A percentile compares a stretch with the other conserved stretches of the same genome.
These are phyloP conservation scores for Alentia gelatinosa DNA, from an alignment of 2,888 invertebrate genomes.

Conservation along the genomic window DNA sequence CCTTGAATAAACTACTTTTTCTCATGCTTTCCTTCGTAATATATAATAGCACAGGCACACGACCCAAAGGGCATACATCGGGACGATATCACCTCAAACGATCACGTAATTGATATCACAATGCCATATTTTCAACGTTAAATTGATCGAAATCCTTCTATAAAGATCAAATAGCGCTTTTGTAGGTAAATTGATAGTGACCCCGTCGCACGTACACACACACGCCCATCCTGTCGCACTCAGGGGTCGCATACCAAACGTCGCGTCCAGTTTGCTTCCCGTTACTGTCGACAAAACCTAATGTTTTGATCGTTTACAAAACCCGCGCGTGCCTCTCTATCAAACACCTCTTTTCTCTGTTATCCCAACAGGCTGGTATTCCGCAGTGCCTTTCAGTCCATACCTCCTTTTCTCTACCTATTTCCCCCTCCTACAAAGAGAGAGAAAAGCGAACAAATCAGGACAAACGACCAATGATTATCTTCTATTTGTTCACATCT, in stretches of 20 bases:
- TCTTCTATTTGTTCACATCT: background rate
- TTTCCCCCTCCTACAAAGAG: background rate
- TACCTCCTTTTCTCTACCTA: background rate
- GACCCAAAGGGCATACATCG: too few relatives aligned
- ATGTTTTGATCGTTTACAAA: background rate
- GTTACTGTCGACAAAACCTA: background rate
- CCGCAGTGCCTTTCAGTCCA: background rate
- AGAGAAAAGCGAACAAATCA: background rate
- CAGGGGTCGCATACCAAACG: background rate
- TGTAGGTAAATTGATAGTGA: too few relatives aligned
- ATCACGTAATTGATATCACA: too few relatives aligned
- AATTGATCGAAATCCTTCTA: too few relatives aligned
- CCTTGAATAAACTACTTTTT: too few relatives aligned
- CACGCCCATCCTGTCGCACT: background rate
- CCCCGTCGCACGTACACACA: too few relatives aligned
- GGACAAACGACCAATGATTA: background rate
- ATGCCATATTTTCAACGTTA: too few relatives aligned
- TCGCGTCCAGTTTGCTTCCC: background rate
- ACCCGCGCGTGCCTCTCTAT: background rate
- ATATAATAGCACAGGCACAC: too few relatives aligned
- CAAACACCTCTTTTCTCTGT: background rate
- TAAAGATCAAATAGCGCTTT: too few relatives aligned
- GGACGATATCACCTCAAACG: too few relatives aligned
- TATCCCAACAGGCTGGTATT: background rate
- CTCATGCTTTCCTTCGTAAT: too few relatives aligned